Base-by-base conservation (phyloP, 1,140 invertebrate genomes). In the Adelges cooleyi region DNA sequence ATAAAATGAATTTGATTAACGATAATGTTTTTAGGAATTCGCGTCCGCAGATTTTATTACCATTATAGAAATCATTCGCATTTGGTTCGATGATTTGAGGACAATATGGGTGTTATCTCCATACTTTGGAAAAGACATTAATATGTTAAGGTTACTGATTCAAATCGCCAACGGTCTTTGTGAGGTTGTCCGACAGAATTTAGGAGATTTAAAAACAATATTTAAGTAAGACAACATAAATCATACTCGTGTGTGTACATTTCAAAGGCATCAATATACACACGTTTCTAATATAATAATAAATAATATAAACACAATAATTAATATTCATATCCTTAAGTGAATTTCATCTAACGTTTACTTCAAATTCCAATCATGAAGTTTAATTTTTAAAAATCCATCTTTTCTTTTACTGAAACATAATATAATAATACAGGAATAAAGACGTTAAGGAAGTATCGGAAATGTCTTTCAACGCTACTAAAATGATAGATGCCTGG, bases 11-110 rank as follows among this genome's bases (percentile, higher is more conserved):
- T n/a, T n/a, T n/a, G n/a, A n/a, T n/a, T n/a, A n/a, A n/a, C n/a
- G n/a, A n/a, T n/a, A n/a, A n/a, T n/a, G n/a, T n/a, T n/a, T n/a
- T n/a, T 48, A 62, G 56, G 56, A 62, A 20, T 62, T 62, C 8
- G 15, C 44, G 20, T 46, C 42, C 1, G 56, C 56, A 6, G 42
- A 62, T 46, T 62, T 62, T 13, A 18, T 29, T 8, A 46, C 56
- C 2, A 48, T 48, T 18, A 62, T 62, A 10, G 33, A 48, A 62
- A 48, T 62, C 1, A 62, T 62, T 23, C 56, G 40, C 10, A 46
- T 62, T 33, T 62, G 56, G 56, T 48, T 62, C 20, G 56, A 62
- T 10, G 40, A 62, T 48, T 62, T 62, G 20, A 29, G 56, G n/a
- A 29, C 56, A 9, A 15, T 62, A 18, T 62, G 56, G 56, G 38